Conservation (phyloP, 2,888 invertebrate species). For the Colostygia pectinataria region DNA sequence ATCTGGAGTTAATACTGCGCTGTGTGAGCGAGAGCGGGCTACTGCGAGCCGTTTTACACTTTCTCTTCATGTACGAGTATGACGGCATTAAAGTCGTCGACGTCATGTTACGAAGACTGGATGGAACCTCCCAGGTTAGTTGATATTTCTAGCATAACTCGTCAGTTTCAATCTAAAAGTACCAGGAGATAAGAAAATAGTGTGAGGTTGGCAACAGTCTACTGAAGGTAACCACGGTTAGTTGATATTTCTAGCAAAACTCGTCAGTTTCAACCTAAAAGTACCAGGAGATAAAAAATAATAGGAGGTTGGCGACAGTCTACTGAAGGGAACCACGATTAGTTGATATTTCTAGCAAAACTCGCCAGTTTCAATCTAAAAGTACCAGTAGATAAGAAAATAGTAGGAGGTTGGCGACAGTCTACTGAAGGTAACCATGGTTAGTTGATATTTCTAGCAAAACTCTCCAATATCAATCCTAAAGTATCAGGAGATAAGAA, state of each 20-base stretch:
- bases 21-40: slow-evolving; percentile 93
- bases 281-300: background rate
- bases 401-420: slow-evolving; percentile 14
- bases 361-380: slow-evolving; percentile 30
- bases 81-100: slow-evolving; percentile 93
- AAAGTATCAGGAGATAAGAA: slow-evolving; percentile 8
- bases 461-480: no score
- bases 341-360: slow-evolving; percentile 16
- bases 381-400: slow-evolving; percentile 2
- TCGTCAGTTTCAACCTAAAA: no score
- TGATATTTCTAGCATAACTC: slow-evolving; percentile 9
- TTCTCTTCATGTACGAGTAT: slow-evolving; percentile 91
- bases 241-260: no score
- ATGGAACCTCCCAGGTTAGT: slow-evolving; percentile 88
- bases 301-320: background rate
- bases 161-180: background rate
- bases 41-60: slow-evolving; percentile 91
- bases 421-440: no score
- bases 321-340: no score
- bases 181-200: slow-evolving; percentile 2
- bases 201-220: no score
- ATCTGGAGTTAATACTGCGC: slow-evolving; percentile 94
- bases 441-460: slow-evolving; percentile 56
- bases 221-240: no score
- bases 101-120: slow-evolving; percentile 90